Percentiles rank a stretch among this genome's conserved stretches.
These are phyloP conservation scores for Microhierax caerulescens DNA, from an alignment of 2,797 vertebrate genomes.

Conservation along the genomic window DNA sequence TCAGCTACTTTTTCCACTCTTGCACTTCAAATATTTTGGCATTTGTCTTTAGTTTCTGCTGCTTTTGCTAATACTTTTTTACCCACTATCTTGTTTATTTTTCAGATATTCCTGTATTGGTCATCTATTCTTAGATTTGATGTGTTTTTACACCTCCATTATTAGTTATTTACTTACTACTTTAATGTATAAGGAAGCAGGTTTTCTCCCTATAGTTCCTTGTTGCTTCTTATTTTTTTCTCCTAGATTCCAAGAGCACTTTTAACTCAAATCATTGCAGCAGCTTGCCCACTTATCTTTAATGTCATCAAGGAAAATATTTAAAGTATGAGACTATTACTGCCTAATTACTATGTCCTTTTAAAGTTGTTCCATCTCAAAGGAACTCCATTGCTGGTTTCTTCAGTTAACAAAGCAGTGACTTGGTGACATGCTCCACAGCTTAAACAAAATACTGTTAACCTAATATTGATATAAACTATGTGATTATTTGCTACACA, in stretches of 20 bases:
- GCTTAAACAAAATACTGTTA: background rate
- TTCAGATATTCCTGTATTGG: background rate
- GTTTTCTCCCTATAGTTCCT: background rate
- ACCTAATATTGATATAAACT: background rate
- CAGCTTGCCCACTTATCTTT: background rate
- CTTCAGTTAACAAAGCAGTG: background rate
- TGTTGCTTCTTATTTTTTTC: background rate
- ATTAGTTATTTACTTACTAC: background rate
- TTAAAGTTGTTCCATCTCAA: background rate
- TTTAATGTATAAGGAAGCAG: background rate
- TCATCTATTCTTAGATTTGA: background rate
- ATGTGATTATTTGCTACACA: background rate
- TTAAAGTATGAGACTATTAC: background rate
- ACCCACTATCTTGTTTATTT: background rate
- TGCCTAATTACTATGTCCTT: background rate
- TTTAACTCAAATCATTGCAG: background rate
- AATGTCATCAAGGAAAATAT: background rate
- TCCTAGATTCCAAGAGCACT: background rate
- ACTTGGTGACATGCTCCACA: background rate
- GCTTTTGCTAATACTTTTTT: background rate
- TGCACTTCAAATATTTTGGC: background rate
- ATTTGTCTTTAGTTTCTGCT: background rate
- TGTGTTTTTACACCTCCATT: rapidly evolving
- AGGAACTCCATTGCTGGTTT: background rate
- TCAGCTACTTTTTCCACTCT: background rate